Evolutionary conservation across 92 coral and sea anemone species (phyloP), one percentile per base, ranked within the genome.

Genomic region (Desmophyllum pertusum): DNA sequence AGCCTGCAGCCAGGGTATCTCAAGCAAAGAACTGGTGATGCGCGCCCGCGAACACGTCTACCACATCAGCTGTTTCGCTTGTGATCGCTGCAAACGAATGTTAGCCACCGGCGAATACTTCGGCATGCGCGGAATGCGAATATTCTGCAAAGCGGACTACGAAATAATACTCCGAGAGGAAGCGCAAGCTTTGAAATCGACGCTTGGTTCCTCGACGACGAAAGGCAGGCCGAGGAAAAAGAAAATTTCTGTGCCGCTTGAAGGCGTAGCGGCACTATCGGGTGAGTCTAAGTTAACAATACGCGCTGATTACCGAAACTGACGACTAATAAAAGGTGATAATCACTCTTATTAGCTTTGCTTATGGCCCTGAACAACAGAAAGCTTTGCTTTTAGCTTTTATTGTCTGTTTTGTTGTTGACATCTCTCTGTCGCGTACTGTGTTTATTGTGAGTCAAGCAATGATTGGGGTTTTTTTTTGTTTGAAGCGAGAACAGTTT

Each of bases 71-170:
- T 96, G 99, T 85, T 96, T 96, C 88, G 93, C 99, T 66, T 96
- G 99, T 82, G 99, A 94, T 76, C 99, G 98, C 89, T 96, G 99
- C 88, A 96, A 96, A 83, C 98, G 99, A 81, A 93, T 96, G 84
- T 93, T 96, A 77, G 94, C 95, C 23, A 96, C 98, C 36, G 99
- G 99, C 42, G 99, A 96, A 80, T 94, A 95, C 81, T 96, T 96
- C 78, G 98, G 98, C 17, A 96, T 96, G 99, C 93, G 93, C 14
- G 95, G 94, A 73, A 80, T 86, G 90, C 88, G 84, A 83, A 90
- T 96, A 42, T 94, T 88, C 77, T 96, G 99, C 80, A 93, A 92
- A 74, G 92, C 93, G 40, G 98, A 96, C 91, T 96, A 94, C 83
- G 95, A 94, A 68, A 89, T 91, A 9, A 41, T 96, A 45, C 83